A percentile compares a stretch with the other conserved stretches of the same genome.
phyloP scores from a whole-genome alignment of 1,140 invertebrate genomes.

The Drosophila eugracilis region DNA sequence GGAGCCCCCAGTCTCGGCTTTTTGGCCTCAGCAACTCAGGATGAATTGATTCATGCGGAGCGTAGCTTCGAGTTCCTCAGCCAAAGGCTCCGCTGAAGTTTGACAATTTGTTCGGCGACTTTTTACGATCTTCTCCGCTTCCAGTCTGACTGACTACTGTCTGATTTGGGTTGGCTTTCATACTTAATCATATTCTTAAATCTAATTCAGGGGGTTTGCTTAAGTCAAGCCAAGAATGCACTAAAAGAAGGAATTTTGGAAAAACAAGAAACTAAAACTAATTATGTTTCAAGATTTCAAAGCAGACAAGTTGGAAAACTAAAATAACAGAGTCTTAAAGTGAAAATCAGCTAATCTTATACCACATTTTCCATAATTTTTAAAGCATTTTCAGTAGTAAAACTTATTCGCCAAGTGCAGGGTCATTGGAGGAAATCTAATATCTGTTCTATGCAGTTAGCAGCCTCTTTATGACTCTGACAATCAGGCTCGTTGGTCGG shows the following conservation, averaged over 20 bases:
- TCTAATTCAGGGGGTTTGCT: not conserved
- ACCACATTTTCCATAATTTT: no score
- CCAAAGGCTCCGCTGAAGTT: slow-evolving; percentile 50
- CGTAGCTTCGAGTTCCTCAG: slow-evolving; percentile 34
- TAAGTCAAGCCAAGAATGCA: no score
- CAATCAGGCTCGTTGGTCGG: slow-evolving; percentile 48
- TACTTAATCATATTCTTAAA: slow-evolving; percentile 29
- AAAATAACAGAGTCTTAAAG: no score
- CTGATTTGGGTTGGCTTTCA: no score
- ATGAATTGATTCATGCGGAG: slow-evolving; percentile 65
- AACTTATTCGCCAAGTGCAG: not conserved
- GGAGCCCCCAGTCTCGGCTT: slow-evolving; percentile 16
- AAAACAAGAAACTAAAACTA: no score
- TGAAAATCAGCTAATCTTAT: no score
- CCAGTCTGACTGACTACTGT: slow-evolving; percentile 52
- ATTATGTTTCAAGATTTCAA: no score
- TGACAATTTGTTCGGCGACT: slow-evolving; percentile 59
- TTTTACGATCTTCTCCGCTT: slow-evolving; percentile 55
- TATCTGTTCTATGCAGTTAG: slow-evolving; percentile 49
- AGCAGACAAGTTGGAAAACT: no score
- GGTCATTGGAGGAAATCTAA: slow-evolving; percentile 6
- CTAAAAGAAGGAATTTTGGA: no score
- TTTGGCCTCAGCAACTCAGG: slow-evolving; percentile 32
- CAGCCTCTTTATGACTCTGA: slow-evolving; percentile 49
- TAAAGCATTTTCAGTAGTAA: no score